Base-by-base conservation (phyloP, 2,113 vertebrate genomes). In the Zosterops lateralis region DNA sequence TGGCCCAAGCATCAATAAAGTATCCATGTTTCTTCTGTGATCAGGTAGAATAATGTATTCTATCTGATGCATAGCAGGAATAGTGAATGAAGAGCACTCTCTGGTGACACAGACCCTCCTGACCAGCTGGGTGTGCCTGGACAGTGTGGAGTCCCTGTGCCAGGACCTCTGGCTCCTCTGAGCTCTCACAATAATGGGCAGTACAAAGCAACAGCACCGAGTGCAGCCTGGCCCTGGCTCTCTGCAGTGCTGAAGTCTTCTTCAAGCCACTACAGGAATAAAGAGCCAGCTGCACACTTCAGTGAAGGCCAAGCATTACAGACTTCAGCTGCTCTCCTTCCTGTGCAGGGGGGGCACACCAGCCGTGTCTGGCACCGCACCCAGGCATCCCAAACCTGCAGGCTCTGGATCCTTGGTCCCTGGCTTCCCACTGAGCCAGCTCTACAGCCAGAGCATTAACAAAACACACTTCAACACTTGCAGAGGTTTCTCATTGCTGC, bases 401-500 rank as follows among this genome's bases (percentile, higher is more conserved):
- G 71, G 25, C 1, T 7, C 79, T 2, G 0, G 3, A 12, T 22
- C 26, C 5, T 0, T 0, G 60, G 14, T 9, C 72, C 88, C 81
- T 4, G 62, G 20, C 79, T 61, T 12, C 70, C 19, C 77, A 5
- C 66, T 0, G 26, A 84, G 71, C 50, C 58, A 21, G 66, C 22
- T 48, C 93, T 38, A 12, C 62, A 44, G 6, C 8, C 64, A 40
- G 19, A 51, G 81, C 64, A 18, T 9, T 17, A 45, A 47, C 71
- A 42, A n/a, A 26, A 54, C 0, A 10, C 38, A 12, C 57, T 9
- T 5, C 0, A 25, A 2, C 6, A 7, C 2, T n/a, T 26, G 10
- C 64, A n/a, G 71, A 62, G 68, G 31, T 20, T 42, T 62, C 9
- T 40, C 51, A 9, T 0, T 42, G 56, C 67, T 61, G 29, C 66